Conservation (phyloP, 37 sponge, comb jelly and placozoan species). For the Mnemiopsis leidyi region DNA sequence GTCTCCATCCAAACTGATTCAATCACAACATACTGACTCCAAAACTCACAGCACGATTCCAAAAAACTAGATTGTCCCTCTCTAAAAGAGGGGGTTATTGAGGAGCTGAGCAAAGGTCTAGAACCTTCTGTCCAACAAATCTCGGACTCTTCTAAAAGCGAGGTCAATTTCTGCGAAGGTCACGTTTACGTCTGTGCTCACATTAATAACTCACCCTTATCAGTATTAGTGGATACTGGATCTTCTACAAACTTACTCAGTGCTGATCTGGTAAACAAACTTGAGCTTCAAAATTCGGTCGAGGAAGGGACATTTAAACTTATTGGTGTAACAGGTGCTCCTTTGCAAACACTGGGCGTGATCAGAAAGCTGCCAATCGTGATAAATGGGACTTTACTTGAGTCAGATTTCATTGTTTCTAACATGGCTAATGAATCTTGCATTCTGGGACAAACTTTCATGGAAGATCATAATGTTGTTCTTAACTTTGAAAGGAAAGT, state of each 20-base stretch:
- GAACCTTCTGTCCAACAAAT: too few species aligned
- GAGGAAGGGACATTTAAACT: neutral
- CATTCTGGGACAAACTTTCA: conserved; percentile 28
- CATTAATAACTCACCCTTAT: neutral
- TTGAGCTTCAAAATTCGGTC: neutral
- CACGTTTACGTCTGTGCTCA: neutral
- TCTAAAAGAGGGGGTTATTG: neutral
- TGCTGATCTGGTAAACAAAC: neutral
- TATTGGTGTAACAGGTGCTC: conserved; percentile 37
- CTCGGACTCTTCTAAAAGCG: neutral
- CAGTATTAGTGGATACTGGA: conserved; percentile 13
- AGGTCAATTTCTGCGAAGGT: neutral
- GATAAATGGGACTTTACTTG: neutral
- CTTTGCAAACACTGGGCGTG: neutral
- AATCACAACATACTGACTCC: neutral
- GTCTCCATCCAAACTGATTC: neutral
- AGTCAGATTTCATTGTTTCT: conserved; percentile 8
- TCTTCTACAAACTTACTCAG: conserved; percentile 2
- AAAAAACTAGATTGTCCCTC: conserved; percentile 46
- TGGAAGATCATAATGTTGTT: neutral
- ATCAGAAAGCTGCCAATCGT: neutral
- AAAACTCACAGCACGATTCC: neutral
- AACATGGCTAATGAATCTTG: neutral
- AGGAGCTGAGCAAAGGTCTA: too few species aligned
- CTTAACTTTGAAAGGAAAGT: neutral